These are phyloP conservation scores for Eidolon helvum DNA, from an alignment of 2,113 vertebrate genomes.

Conservation along the genomic window DNA sequence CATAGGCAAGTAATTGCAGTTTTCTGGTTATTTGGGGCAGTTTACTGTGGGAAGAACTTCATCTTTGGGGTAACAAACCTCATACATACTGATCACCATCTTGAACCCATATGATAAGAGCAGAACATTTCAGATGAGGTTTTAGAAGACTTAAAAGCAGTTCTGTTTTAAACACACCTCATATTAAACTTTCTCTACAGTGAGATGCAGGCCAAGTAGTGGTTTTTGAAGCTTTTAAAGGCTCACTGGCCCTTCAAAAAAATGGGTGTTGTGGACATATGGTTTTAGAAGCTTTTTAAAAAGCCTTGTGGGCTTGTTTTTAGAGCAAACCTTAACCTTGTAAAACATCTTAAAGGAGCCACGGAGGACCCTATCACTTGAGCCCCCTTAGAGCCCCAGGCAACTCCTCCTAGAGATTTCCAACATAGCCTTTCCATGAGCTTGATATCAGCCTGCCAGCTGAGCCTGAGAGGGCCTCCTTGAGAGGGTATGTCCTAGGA, in stretches of 20 bases:
- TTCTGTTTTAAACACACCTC: slow-evolving; percentile 50
- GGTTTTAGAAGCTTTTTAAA: slow-evolving; percentile 63
- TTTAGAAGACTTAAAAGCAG: slow-evolving; percentile 41
- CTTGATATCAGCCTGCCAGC: neutral
- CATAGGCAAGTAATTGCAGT: neutral
- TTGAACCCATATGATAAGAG: neutral
- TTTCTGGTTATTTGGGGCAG: neutral
- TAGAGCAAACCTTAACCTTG: slow-evolving; percentile 63
- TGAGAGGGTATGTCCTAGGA: neutral
- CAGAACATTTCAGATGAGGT: slow-evolving; percentile 20
- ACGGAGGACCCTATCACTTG: neutral
- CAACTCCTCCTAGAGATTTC: slow-evolving; percentile 5
- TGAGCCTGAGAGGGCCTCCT: neutral
- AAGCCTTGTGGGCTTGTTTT: slow-evolving; percentile 64
- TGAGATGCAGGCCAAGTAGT: slow-evolving; percentile 48
- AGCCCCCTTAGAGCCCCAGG: neutral
- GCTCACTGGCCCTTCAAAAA: slow-evolving; percentile 59
- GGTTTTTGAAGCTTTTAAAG: slow-evolving; percentile 69
- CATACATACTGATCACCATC: neutral
- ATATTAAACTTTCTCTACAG: slow-evolving; percentile 48
- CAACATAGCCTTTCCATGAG: neutral
- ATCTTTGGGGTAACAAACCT: neutral
- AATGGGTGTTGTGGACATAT: slow-evolving; percentile 49
- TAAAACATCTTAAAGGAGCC: slow-evolving; percentile 67
- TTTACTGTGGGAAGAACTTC: neutral